phyloP scores from a whole-genome alignment of 2,888 invertebrate species.

The Drosophila prolongata region DNA sequence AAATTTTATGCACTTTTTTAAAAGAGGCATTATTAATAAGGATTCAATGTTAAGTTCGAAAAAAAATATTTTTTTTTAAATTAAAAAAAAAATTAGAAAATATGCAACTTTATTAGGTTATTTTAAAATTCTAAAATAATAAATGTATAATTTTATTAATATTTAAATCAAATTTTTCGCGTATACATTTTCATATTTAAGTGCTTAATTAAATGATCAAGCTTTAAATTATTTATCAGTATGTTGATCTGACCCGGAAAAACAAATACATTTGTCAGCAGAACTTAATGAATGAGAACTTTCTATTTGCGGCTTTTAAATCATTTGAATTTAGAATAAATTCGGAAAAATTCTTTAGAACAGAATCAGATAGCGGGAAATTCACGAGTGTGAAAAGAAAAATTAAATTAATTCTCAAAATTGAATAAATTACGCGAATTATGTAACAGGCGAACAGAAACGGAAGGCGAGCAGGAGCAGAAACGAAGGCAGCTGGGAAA shows the following conservation, averaged over 20 bases:
- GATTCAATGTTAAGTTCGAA: no score
- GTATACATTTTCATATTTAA: no score
- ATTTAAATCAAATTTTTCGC: no score
- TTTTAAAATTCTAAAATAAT: no score
- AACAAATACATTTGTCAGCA: background rate
- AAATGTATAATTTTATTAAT: no score
- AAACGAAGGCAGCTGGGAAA: conserved; percentile 58
- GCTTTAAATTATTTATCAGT: background rate
- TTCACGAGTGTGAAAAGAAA: conserved; percentile 55
- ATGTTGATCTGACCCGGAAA: background rate
- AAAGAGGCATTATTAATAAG: no score
- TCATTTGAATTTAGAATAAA: background rate
- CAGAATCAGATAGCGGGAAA: conserved; percentile 20
- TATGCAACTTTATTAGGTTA: no score
- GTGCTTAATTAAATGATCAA: background rate
- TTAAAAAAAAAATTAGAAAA: background rate
- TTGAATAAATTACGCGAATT: conserved; percentile 83
- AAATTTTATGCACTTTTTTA: no score
- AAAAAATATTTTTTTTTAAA: background rate
- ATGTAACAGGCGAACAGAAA: conserved; percentile 79
- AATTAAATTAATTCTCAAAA: conserved; percentile 79
- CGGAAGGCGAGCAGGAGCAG: conserved; percentile 37
- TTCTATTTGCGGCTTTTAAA: background rate
- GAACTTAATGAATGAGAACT: background rate
- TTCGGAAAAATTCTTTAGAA: background rate